Evolutionary conservation across 2,797 vertebrate genomes (phyloP).

Genomic region (Cyprinella venusta): DNA sequence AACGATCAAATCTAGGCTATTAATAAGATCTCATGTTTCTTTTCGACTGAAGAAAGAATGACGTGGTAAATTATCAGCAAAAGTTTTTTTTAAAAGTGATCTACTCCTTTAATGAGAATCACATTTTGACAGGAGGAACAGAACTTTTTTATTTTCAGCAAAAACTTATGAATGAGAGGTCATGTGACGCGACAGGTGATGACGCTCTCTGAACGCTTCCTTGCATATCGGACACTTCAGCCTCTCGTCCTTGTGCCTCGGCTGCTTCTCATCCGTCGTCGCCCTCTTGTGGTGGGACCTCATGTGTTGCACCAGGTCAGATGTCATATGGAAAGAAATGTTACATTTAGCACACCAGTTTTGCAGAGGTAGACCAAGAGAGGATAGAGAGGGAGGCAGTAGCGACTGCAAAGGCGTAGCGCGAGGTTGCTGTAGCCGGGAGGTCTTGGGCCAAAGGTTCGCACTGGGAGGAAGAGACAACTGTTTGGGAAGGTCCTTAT

Average conservation of each 20-base stretch:
- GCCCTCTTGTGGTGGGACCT: conserved; percentile 80
- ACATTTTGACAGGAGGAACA: background rate
- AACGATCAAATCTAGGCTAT: background rate
- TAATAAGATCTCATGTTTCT: background rate
- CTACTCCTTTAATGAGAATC: too few species aligned
- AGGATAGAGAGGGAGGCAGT: conserved; percentile 81
- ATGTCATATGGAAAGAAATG: conserved; percentile 75
- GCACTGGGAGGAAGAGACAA: conserved; percentile 79
- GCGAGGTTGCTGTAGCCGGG: conserved; percentile 71
- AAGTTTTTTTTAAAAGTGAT: too few species aligned
- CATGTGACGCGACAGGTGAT: conserved; percentile 87
- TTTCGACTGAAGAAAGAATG: too few species aligned
- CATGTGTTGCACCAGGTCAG: conserved; percentile 87
- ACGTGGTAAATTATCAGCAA: too few species aligned
- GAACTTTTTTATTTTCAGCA: conserved; percentile 47
- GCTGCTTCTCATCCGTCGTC: conserved; percentile 76
- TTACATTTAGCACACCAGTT: conserved; percentile 89
- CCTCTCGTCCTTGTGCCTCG: conserved; percentile 76
- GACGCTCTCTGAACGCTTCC: conserved; percentile 84
- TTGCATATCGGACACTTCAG: conserved; percentile 85
- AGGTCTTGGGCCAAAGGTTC: conserved; percentile 80
- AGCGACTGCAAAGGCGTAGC: conserved; percentile 78
- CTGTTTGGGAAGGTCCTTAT: conserved; percentile 73
- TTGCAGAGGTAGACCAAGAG: conserved; percentile 82
- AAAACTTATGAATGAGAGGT: conserved; percentile 83